A percentile compares a stretch with the other conserved stretches of the same genome.
These are phyloP conservation scores for Heliothis virescens DNA, from an alignment of 1,140 invertebrate species.

Conservation along the genomic window DNA sequence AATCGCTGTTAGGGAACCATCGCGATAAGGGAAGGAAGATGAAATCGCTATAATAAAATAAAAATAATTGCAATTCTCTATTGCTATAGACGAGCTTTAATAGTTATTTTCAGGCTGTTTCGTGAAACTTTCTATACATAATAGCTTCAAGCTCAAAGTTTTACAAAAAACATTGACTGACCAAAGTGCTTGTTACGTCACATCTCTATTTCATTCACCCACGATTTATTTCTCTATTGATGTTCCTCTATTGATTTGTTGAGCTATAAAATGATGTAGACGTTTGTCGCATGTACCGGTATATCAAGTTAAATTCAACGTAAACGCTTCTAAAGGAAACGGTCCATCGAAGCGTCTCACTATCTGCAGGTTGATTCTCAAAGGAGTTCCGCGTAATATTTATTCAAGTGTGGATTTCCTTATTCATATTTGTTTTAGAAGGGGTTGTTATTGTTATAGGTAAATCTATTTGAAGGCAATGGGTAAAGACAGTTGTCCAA, in stretches of 20 bases:
- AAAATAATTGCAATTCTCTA: too few species aligned
- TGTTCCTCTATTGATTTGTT: not conserved
- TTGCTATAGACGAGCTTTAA: too few species aligned
- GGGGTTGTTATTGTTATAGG: not conserved
- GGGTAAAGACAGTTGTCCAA: not conserved
- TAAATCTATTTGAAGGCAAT: not conserved
- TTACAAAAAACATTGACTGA: not conserved
- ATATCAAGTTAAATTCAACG: constrained; percentile 52
- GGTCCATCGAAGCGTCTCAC: constrained; percentile 50
- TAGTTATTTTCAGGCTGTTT: too few species aligned
- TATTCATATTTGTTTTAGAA: not conserved
- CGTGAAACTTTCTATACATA: not conserved
- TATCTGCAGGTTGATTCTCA: constrained; percentile 43
- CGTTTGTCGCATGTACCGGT: not conserved
- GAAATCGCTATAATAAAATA: too few species aligned
- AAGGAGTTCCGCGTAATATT: constrained; percentile 10
- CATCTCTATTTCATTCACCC: too few species aligned
- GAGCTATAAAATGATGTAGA: not conserved
- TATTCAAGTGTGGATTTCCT: not conserved
- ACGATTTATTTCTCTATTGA: too few species aligned
- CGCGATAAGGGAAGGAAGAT: too few species aligned
- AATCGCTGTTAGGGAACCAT: too few species aligned
- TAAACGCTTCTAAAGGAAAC: constrained; percentile 52
- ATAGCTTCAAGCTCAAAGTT: not conserved
- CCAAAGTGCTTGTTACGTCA: too few species aligned